These are phyloP conservation scores for Sebastes steindachneri DNA, from an alignment of 2,797 vertebrate genomes.

Conservation along the genomic window DNA sequence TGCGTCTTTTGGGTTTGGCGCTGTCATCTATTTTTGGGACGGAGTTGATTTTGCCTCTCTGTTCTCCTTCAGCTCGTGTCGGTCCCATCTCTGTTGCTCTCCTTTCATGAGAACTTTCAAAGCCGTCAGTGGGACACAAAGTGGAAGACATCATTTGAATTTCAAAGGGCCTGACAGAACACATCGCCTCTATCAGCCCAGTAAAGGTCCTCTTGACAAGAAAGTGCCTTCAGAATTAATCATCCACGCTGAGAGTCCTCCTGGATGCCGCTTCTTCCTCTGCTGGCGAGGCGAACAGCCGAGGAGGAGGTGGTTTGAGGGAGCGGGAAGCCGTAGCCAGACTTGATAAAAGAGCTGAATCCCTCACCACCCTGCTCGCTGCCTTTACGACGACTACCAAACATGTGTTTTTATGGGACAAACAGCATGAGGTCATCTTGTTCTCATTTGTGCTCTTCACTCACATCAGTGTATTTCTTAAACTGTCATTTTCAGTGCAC, in stretches of 20 bases:
- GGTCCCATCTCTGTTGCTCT: slow-evolving; percentile 54
- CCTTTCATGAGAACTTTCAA: slow-evolving; percentile 70
- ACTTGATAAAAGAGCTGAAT: slow-evolving; percentile 17
- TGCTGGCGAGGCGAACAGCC: slow-evolving; percentile 15
- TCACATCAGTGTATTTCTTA: slow-evolving; percentile 34
- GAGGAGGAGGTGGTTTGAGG: slow-evolving; percentile 18
- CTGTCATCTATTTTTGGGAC: slow-evolving; percentile 69
- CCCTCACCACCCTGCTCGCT: neutral
- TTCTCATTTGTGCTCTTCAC: slow-evolving; percentile 36
- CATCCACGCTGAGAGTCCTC: slow-evolving; percentile 48
- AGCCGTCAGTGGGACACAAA: slow-evolving; percentile 65
- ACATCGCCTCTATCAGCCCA: slow-evolving; percentile 55
- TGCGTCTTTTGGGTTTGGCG: slow-evolving; percentile 32
- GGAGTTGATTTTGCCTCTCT: slow-evolving; percentile 49
- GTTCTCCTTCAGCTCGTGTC: slow-evolving; percentile 47
- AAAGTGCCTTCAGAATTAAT: slow-evolving; percentile 73
- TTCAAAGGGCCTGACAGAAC: slow-evolving; percentile 77
- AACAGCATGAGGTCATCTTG: slow-evolving; percentile 44
- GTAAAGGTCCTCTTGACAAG: slow-evolving; percentile 69
- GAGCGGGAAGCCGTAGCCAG: slow-evolving; percentile 1
- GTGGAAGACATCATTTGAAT: slow-evolving; percentile 77
- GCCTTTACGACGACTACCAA: slow-evolving; percentile 11
- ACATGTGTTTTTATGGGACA: slow-evolving; percentile 38
- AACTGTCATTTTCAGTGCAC: slow-evolving; percentile 37
- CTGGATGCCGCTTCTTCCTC: slow-evolving; percentile 47